phyloP scores from a whole-genome alignment of 2,113 vertebrate species.

The Conger conger region DNA sequence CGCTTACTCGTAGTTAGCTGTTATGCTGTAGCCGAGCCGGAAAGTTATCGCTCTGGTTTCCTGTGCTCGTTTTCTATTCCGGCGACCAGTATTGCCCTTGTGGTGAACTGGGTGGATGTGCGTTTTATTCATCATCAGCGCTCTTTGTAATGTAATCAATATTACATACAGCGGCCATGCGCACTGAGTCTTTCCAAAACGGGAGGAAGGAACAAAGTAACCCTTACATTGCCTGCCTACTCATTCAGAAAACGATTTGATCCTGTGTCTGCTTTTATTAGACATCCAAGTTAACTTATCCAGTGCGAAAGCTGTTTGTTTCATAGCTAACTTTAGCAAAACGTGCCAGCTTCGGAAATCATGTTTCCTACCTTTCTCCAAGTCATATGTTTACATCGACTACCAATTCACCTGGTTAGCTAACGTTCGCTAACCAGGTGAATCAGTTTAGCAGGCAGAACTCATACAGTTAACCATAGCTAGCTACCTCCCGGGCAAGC shows the following conservation, averaged over 20 bases:
- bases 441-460: not conserved
- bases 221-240: slow-evolving; percentile 38
- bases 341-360: not conserved
- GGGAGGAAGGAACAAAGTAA: slow-evolving; percentile 34
- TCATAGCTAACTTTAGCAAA: not conserved
- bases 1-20: slow-evolving; percentile 43
- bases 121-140: slow-evolving; percentile 50
- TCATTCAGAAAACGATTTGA: slow-evolving; percentile 15
- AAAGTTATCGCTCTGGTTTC: slow-evolving; percentile 42
- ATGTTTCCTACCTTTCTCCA: not conserved
- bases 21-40: slow-evolving; percentile 24
- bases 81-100: slow-evolving; percentile 14
- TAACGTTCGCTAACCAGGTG: not conserved
- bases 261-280: not conserved
- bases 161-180: slow-evolving; percentile 65
- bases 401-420: too few relatives aligned
- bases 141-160: slow-evolving; percentile 51
- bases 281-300: not conserved
- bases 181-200: slow-evolving; percentile 53
- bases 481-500: not conserved
- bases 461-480: not conserved
- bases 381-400: not conserved
- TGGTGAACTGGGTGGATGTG: slow-evolving; percentile 36
- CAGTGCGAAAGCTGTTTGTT: not conserved
- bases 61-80: slow-evolving; percentile 24